Conservation (phyloP, 2,888 invertebrate species). For the Trachelus troglodyta region DNA sequence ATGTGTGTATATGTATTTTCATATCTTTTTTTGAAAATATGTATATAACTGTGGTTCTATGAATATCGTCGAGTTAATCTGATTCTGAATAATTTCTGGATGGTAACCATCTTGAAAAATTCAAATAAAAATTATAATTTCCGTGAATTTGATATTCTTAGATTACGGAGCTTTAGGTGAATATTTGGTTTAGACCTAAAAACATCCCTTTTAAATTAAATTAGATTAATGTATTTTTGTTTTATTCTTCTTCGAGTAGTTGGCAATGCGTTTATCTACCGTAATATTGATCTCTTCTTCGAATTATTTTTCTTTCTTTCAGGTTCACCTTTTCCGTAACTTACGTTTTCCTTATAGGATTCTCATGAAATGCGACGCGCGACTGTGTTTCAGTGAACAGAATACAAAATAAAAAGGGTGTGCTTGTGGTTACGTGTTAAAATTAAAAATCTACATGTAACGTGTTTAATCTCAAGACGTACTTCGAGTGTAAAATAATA, state of each 20-base stretch:
- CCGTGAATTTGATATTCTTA: neutral
- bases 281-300: neutral
- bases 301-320: neutral
- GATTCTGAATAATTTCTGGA: neutral
- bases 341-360: neutral
- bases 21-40: too few species aligned
- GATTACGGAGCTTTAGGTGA: neutral
- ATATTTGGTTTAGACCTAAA: neutral
- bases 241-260: neutral
- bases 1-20: neutral
- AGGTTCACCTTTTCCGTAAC: neutral
- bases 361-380: neutral
- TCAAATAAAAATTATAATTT: neutral
- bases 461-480: neutral
- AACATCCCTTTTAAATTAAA: neutral
- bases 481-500: neutral
- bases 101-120: neutral
- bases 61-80: neutral
- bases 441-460: neutral
- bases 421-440: neutral
- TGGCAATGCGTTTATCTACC: neutral
- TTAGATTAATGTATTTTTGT: neutral
- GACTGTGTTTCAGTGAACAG: neutral
- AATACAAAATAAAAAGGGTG: neutral
- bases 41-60: neutral